Conservation (phyloP, 2,797 vertebrate species). For the Acropternis orthonyx region DNA sequence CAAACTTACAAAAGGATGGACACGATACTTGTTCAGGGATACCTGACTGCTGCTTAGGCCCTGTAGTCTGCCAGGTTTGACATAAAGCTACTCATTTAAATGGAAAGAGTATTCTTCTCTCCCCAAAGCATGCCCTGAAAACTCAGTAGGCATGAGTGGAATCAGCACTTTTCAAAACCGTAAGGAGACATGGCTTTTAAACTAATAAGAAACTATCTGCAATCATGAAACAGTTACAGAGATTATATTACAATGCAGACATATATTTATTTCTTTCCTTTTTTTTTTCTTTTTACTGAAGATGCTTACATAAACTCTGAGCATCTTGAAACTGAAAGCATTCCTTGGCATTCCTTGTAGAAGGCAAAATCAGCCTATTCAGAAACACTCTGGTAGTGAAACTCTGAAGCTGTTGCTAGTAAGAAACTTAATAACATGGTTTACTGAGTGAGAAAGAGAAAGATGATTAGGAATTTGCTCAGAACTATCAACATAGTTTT, state of each 20-base stretch:
- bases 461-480: neutral
- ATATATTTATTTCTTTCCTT: neutral
- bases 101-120: neutral
- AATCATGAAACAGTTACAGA: neutral
- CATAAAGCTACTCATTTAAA: neutral
- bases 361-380: neutral
- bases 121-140: neutral
- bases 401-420: neutral
- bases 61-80: neutral
- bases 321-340: neutral
- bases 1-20: neutral
- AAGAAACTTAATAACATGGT: neutral
- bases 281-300: neutral
- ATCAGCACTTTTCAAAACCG: neutral
- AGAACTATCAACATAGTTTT: neutral
- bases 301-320: neutral
- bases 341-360: neutral
- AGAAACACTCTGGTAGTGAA: neutral
- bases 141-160: neutral
- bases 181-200: neutral
- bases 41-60: neutral
- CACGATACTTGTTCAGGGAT: neutral
- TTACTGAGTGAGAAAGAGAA: neutral
- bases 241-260: neutral
- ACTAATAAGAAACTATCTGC: neutral